phyloP scores from a whole-genome alignment of 2,113 vertebrate genomes.

The Ameiurus melas region DNA sequence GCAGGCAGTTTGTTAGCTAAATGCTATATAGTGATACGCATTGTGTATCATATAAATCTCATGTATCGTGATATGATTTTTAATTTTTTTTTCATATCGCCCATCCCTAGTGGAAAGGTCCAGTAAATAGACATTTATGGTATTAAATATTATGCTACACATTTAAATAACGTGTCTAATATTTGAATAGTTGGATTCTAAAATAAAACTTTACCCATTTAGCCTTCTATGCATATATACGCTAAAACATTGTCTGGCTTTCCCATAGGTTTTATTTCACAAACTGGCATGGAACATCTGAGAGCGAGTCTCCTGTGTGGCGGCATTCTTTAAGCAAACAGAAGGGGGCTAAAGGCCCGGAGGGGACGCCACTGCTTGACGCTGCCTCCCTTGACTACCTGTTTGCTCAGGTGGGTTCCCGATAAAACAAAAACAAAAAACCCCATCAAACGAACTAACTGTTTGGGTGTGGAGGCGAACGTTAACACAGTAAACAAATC shows the following conservation, averaged over 20 bases:
- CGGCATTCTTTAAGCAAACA: conserved; percentile 86
- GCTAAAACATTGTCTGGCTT: background rate
- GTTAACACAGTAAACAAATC: conserved; percentile 7
- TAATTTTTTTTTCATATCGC: no score
- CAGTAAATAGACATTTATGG: background rate
- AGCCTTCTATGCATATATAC: background rate
- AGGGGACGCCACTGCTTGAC: conserved; percentile 88
- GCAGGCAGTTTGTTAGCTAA: no score
- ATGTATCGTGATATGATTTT: no score
- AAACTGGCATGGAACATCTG: conserved; percentile 95
- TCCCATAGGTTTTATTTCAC: conserved; percentile 88
- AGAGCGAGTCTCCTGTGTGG: conserved; percentile 87
- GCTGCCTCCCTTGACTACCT: conserved; percentile 87
- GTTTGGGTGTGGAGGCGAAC: background rate
- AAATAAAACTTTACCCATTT: background rate
- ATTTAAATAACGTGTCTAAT: background rate
- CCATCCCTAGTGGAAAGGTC: background rate
- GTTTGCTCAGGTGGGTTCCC: conserved; percentile 84
- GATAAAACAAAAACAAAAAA: background rate
- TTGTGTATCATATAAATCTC: no score
- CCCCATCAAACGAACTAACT: background rate
- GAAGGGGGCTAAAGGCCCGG: conserved; percentile 72
- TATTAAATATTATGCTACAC: no score
- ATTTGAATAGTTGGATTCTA: background rate
- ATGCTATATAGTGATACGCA: no score